Evolutionary conservation across 2,113 vertebrate genomes (phyloP).

Genomic region (Myrmecobius fasciatus): DNA sequence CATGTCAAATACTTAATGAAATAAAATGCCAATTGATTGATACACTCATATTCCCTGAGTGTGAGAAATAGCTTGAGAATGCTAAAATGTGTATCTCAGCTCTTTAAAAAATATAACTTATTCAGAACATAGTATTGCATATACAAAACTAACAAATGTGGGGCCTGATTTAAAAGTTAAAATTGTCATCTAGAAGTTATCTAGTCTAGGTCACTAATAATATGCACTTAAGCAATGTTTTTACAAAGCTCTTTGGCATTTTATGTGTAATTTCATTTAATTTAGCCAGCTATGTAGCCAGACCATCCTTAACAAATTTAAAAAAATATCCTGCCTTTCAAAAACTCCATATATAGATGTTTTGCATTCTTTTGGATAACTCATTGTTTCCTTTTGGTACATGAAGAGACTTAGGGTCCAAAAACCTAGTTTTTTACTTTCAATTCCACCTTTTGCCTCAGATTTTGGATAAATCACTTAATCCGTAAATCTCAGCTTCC

Average conservation of each 20-base stretch:
- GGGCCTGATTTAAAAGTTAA: neutral
- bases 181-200: neutral
- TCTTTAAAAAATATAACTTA: neutral
- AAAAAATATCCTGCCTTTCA: neutral
- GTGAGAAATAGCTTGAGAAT: neutral
- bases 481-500: neutral
- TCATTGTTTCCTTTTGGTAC: neutral
- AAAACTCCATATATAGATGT: neutral
- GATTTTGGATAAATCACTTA: neutral
- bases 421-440: neutral
- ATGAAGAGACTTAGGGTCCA: neutral
- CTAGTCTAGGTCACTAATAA: neutral
- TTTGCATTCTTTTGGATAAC: neutral
- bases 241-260: neutral
- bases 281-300: neutral
- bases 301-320: neutral
- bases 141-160: neutral
- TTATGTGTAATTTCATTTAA: neutral
- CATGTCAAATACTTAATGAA: constrained; percentile 52
- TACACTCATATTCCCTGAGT: constrained; percentile 10
- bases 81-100: neutral
- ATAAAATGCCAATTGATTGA: constrained; percentile 37
- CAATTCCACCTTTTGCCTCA: neutral
- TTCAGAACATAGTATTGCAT: neutral
- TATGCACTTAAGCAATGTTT: neutral